Conservation (phyloP, 2,797 vertebrate genomes). For the Dendrocincla tyrannina region DNA sequence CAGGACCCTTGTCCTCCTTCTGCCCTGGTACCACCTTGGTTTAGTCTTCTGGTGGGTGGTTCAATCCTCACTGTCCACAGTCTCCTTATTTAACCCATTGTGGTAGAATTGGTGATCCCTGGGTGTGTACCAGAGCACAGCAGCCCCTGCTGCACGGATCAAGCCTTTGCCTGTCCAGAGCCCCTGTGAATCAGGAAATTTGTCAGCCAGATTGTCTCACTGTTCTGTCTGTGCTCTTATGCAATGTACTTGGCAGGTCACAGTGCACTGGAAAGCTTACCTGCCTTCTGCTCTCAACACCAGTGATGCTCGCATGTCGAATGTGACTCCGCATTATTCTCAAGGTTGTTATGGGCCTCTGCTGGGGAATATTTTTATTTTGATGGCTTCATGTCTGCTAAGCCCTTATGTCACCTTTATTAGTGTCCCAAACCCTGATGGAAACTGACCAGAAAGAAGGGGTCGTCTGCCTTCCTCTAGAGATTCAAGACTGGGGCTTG, state of each 20-base stretch:
- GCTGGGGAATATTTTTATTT: not conserved
- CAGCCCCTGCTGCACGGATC: not conserved
- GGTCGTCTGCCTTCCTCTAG: not conserved
- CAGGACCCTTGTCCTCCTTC: not conserved
- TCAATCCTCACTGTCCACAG: not conserved
- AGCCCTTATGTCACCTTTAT: not conserved
- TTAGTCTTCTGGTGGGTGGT: not conserved
- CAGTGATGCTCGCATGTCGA: not conserved
- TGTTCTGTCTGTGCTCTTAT: not conserved
- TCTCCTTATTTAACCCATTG: not conserved
- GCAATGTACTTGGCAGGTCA: not conserved
- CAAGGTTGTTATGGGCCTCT: not conserved
- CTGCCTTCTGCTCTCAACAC: not conserved
- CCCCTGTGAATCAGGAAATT: not conserved
- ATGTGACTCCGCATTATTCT: not conserved
- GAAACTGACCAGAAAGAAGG: not conserved
- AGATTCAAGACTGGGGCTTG: not conserved
- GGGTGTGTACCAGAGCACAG: not conserved
- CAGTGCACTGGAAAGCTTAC: not conserved
- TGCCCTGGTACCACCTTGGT: not conserved
- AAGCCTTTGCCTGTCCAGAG: not conserved
- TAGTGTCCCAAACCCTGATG: not conserved
- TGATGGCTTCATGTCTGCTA: not conserved
- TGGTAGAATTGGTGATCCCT: not conserved
- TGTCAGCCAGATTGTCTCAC: not conserved